Base-by-base conservation (phyloP, 2,888 invertebrate genomes). In the Phoenoteleia sp. region DNA sequence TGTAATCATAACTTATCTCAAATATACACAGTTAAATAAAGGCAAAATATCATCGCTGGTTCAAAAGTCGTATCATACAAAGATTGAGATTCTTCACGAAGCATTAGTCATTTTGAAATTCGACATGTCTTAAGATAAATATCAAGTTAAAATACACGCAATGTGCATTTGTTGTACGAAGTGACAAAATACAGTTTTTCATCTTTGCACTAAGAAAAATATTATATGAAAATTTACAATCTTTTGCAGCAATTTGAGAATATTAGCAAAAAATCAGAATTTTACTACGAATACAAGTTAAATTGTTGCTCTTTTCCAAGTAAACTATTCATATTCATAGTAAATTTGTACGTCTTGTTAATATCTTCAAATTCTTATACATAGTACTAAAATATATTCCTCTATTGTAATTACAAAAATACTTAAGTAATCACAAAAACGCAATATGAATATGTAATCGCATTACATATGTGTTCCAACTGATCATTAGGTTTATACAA, bases 1-100 rank as follows among this genome's bases (percentile, higher is more conserved):
- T n/a, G 7, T 58, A 29, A 42, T n/a, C 15, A 42, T 33, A 58
- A 58, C 36, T 33, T 58, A 36, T 36, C 33, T 58, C n/a, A 33
- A 58, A 58, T 58, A 58, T 36, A 36, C 58, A 36, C 36, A 58
- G 29, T 58, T 58, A 58, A 58, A 58, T 58, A 58, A 36, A 58
- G 9, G 11, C 7, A 15, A 42, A 42, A 17, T 42, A 42, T 42
- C 3, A 9, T 17, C 15, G 7, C n/a, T 42, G 17, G 17, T 42
- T 7, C 15, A n/a, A 17, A 42, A 36, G 29, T 17, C 13, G 29
- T 29, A 36, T 36, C 5, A 2, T 21, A 58, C 5, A 25, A 58
- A 36, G 33, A 36, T 33, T 13, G 58, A 42, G 42, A 42, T 17
- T 58, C 36, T 33, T 36, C 29, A 36, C 25, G n/a, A 27, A 27